Percentiles rank a stretch among this genome's conserved stretches.
Conservation (phyloP, 2,797 vertebrate species). For the Tauraco hartlaubi region DNA sequence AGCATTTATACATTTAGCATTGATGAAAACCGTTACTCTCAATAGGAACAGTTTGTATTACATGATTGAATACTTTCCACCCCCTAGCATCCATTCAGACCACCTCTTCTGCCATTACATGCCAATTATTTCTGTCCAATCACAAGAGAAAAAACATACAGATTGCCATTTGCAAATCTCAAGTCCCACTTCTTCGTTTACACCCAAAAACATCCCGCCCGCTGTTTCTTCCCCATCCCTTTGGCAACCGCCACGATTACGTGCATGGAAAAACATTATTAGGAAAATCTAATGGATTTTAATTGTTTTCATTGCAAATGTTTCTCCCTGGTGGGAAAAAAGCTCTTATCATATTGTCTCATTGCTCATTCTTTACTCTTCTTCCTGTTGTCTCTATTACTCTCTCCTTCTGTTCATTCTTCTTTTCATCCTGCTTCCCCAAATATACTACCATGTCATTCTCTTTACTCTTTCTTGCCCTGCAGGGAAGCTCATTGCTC, state of each 20-base stretch:
- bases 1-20: not conserved
- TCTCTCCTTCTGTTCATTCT: constrained; percentile 60
- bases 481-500: constrained; percentile 37
- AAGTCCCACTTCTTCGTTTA: not conserved
- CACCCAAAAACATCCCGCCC: not conserved
- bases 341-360: constrained; percentile 35
- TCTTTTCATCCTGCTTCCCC: constrained; percentile 40
- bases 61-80: not conserved
- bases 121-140: not conserved
- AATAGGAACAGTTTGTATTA: not conserved
- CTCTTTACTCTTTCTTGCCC: constrained; percentile 41
- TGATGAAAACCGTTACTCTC: not conserved
- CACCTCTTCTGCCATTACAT: not conserved
- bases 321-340: constrained; percentile 33
- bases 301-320: constrained; percentile 51
- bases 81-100: not conserved
- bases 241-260: not conserved
- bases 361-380: constrained; percentile 57
- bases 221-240: not conserved
- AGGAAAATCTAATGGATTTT: constrained; percentile 39
- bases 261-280: constrained; percentile 46
- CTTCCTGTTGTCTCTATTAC: constrained; percentile 65
- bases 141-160: not conserved
- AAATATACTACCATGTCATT: not conserved
- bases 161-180: not conserved